A percentile compares a stretch with the other conserved stretches of the same genome.
Conservation (phyloP, 2,113 vertebrate genomes). For the Riparia riparia region DNA sequence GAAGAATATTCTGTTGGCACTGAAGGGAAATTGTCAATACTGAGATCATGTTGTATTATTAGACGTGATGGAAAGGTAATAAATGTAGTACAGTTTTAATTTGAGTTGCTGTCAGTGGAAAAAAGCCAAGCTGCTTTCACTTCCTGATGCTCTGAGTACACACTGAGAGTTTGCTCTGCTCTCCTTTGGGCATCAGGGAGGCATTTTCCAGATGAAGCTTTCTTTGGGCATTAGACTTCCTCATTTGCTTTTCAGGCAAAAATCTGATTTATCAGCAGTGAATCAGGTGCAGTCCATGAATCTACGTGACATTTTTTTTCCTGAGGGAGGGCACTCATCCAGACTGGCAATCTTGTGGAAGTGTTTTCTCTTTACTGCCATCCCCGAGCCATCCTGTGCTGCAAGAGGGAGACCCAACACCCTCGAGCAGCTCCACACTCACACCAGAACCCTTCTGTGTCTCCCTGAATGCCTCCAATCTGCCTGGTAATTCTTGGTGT, state of each 20-base stretch:
- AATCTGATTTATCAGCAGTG: background rate
- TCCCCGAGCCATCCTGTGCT: background rate
- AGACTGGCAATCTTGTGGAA: background rate
- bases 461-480: background rate
- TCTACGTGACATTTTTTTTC: background rate
- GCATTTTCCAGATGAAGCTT: background rate
- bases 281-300: background rate
- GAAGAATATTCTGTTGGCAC: background rate
- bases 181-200: background rate
- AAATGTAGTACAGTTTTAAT: background rate
- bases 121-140: accelerated
- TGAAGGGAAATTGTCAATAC: background rate
- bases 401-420: background rate
- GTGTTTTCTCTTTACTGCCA: background rate
- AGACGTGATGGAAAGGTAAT: background rate
- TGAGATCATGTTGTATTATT: background rate
- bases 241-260: background rate
- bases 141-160: accelerated
- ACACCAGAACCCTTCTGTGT: background rate
- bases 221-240: background rate
- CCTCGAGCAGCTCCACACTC: background rate
- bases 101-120: background rate
- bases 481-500: background rate
- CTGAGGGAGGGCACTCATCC: background rate
- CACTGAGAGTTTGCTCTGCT: background rate